Base-by-base conservation (phyloP, 2,888 invertebrate species). In the Leucophenga montana region DNA sequence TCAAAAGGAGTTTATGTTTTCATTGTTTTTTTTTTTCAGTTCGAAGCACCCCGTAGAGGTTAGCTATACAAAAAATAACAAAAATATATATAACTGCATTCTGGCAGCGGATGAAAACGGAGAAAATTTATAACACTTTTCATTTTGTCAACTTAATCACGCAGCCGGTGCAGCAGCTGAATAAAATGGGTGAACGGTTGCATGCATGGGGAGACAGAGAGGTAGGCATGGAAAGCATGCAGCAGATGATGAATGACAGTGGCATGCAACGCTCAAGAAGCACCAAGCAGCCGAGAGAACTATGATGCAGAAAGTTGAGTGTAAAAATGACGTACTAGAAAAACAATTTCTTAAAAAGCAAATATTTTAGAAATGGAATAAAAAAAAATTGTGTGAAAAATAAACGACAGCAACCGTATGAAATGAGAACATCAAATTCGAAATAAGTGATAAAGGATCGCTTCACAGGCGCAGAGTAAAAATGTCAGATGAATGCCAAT, bases 131-230 rank as follows among this genome's bases (percentile, higher is more conserved):
- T 53, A 68, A 53, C 22, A 62, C 59, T 62, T 68, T 54, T 59
- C 67, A 67, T 67, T 67, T 67, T 67, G 67, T 67, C 67, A 59
- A 57, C 57, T 67, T 67, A 67, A 67, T 67, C 67, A 67, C 20
- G 57, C 67, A 61, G 13, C 39, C 61, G 61, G 39, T 61, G 61
- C 61, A 61, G 22, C n/a, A 39, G 33, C n/a, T 33, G 57, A 56
- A 66, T n/a, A 56, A 39, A 39, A 18, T 39, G n/a, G 1, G 9
- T 9, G 11, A 22, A n/a, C 27, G 22, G 31, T 9, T 22, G 57
- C 9, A 14, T 18, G 9, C 22, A 11, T 27, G 11, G 18, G 14
- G 57, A 27, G 18, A 14, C 22, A 16, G 61, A 8, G 9, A 57
- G 57, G 57, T 9, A 4, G 39, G 9, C 39, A 39, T 39, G 39